A percentile compares a stretch with the other conserved stretches of the same genome.
Conservation (phyloP, 53 echinoderm and acorn worm genomes). For the Luidia sarsii region DNA sequence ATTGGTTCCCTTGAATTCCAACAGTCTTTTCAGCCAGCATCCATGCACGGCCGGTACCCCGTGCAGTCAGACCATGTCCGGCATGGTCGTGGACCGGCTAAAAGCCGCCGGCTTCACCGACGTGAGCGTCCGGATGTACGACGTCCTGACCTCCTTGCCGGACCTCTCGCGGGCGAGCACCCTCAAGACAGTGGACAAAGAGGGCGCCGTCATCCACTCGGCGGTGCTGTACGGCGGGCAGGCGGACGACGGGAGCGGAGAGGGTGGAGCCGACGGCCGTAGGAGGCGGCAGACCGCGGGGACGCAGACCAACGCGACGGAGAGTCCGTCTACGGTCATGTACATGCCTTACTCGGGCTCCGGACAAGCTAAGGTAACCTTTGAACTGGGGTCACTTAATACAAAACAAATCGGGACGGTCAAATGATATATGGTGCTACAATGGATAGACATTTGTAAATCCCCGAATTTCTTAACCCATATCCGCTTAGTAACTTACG, state of each 20-base stretch:
- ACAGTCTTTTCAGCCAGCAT: constrained; percentile 11
- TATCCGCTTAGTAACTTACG: no score
- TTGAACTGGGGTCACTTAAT: no score
- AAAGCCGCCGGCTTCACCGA: constrained; percentile 25
- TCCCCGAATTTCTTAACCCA: no score
- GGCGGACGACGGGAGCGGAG: not conserved
- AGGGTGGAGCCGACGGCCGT: not conserved
- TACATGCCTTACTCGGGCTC: constrained; percentile 52
- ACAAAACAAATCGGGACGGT: no score
- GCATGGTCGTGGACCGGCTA: not conserved
- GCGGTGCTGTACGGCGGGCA: constrained; percentile 31
- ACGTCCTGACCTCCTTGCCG: constrained; percentile 48
- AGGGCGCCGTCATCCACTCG: constrained; percentile 17
- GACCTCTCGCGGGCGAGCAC: constrained; percentile 29
- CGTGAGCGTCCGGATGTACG: constrained; percentile 32
- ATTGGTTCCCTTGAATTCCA: no score
- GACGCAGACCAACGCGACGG: not conserved
- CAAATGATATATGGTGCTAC: no score
- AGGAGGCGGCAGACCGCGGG: not conserved
- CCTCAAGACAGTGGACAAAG: constrained; percentile 9
- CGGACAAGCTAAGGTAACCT: constrained; percentile 34
- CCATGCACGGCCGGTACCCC: constrained; percentile 23
- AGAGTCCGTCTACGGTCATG: constrained; percentile 15
- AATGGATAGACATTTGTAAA: no score
- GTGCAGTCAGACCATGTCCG: constrained; percentile 45